Conservation (phyloP, 2,113 vertebrate genomes). For the Cariama cristata region DNA sequence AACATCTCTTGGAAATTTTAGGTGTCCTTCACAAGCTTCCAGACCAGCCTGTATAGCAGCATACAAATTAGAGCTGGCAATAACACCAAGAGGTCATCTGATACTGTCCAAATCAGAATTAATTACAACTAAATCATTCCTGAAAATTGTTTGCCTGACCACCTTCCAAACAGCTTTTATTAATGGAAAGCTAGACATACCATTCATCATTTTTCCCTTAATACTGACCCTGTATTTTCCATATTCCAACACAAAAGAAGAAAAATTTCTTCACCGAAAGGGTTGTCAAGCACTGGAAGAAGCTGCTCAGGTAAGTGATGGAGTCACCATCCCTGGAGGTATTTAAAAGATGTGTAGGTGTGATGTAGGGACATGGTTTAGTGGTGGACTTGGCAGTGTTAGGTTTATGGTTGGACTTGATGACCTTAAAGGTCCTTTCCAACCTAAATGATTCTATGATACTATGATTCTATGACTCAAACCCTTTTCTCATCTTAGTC, state of each 20-base stretch:
- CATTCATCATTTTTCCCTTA: not conserved
- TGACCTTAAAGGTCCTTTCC: not conserved
- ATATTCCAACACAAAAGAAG: not conserved
- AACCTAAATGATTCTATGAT: not conserved
- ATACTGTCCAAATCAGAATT: not conserved
- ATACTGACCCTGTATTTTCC: not conserved
- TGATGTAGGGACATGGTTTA: too few relatives aligned
- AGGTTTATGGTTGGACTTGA: not conserved
- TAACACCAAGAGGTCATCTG: not conserved
- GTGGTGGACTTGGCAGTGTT: too few relatives aligned
- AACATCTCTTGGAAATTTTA: not conserved
- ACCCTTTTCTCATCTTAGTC: not conserved
- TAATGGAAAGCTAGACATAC: not conserved
- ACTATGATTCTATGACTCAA: not conserved
- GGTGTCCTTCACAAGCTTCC: not conserved
- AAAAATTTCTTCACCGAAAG: not conserved
- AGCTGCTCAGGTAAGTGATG: not conserved
- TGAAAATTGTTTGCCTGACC: not conserved
- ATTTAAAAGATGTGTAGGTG: too few relatives aligned
- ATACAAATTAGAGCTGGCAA: not conserved
- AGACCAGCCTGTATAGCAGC: not conserved
- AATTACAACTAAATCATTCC: not conserved
- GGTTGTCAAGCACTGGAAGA: not conserved
- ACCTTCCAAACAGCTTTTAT: not conserved
- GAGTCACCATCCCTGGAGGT: not conserved